Percentiles rank a stretch among this genome's conserved stretches.
Evolutionary conservation across 2,113 vertebrate species (phyloP).

Genomic region (Scortum barcoo): DNA sequence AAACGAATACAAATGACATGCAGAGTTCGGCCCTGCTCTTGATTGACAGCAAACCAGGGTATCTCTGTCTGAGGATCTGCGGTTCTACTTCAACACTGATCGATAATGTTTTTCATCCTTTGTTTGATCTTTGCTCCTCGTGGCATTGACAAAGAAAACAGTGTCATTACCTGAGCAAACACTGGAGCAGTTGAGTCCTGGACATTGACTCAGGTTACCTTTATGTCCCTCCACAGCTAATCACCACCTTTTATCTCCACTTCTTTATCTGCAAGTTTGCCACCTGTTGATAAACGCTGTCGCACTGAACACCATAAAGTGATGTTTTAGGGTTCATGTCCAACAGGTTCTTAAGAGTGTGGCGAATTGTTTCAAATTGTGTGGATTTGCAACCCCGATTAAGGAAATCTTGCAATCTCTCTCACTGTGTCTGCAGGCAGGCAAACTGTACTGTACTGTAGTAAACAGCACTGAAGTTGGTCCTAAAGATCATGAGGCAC

Average conservation of each 20-base stretch:
- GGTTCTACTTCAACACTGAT: slow-evolving; percentile 19
- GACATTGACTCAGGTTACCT: neutral
- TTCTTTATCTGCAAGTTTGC: neutral
- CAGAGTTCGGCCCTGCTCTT: neutral
- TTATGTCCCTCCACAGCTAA: neutral
- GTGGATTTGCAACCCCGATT: neutral
- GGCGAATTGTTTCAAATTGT: too few relatives aligned
- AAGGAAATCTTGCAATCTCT: neutral
- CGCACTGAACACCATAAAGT: neutral
- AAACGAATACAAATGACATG: neutral
- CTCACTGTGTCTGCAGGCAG: neutral
- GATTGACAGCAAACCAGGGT: neutral
- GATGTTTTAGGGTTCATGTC: neutral
- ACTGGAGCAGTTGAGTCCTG: slow-evolving; percentile 1
- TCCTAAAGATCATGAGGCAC: neutral
- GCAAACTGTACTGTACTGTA: too few relatives aligned
- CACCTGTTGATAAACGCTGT: neutral
- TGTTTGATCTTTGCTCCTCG: slow-evolving; percentile 47
- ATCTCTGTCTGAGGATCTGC: slow-evolving; percentile 7
- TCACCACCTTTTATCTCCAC: neutral
- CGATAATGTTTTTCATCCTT: slow-evolving; percentile 41
- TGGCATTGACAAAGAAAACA: slow-evolving; percentile 22
- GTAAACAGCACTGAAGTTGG: neutral
- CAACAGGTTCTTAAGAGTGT: neutral
- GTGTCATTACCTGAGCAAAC: slow-evolving; percentile 22